Base-by-base conservation (phyloP, 2,888 invertebrate species). In the Andrena haemorrhoa region DNA sequence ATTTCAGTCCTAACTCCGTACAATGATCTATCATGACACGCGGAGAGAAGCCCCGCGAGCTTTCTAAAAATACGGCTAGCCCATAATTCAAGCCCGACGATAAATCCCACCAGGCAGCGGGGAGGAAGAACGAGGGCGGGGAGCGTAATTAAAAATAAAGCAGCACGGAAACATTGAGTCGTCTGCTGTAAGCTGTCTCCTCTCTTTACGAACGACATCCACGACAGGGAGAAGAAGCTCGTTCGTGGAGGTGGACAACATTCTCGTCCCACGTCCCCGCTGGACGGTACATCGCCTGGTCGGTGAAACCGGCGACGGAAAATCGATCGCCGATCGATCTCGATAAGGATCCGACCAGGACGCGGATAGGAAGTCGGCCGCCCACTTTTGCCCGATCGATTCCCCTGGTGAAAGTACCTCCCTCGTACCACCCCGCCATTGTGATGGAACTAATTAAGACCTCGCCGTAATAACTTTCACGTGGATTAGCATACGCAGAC, bases 261-360 rank as follows among this genome's bases (percentile, higher is more conserved):
- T 85, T 87, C 83, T 60, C 87, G 87, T 78, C 84, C 87, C 84
- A 86, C 86, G 82, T 86, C 33, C 69, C 23, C 10, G 29, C 26
- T 53, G 53, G 74, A 66, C 41, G 74, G 61, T 73, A 70, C 72
- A 85, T 78, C 85, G 84, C 71, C 65, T 53, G 66, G 80, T 78
- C 51, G 72, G 75, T 60, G 58, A 66, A 73, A 83, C 51, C 49
- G n/a, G 1, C 58, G 66, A 73, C 58, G 84, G 84, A 85, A 86
- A 87, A 83, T 80, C 86, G 79, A 84, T 80, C 75, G 83, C 29
- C 64, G 61, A 85, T 83, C 82, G 71, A 74, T 69, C 80, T 56
- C 68, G 83, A 88, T 82, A 85, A 83, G 71, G 75, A 70, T 78
- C 75, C 65, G 70, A 58, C 74, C n/a, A 74, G 63, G 16, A 29